Conservation (phyloP, 2,888 invertebrate genomes). For the Cantharis rustica region DNA sequence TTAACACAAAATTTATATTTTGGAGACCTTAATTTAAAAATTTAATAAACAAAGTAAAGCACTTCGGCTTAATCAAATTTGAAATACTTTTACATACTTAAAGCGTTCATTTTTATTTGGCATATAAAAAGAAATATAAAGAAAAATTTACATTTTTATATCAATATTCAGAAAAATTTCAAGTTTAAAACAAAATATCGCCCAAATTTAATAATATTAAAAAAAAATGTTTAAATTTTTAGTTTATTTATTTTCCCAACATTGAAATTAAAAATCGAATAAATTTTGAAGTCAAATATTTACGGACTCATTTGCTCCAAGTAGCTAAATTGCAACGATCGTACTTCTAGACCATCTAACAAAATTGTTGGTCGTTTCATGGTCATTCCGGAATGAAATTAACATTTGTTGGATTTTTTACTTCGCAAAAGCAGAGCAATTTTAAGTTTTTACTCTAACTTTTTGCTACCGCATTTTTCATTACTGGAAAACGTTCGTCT, state of each 20-base stretch:
- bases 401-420: not conserved
- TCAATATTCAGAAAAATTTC: not conserved
- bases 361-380: not conserved
- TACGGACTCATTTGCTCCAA: not conserved
- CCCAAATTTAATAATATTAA: not conserved
- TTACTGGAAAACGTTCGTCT: not conserved
- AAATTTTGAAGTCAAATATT: not conserved
- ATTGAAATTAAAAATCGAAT: not conserved
- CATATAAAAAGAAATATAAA: not conserved
- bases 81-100: not conserved
- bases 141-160: not conserved
- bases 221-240: not conserved
- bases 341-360: not conserved
- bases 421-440: not conserved
- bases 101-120: not conserved
- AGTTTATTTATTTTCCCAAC: not conserved
- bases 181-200: not conserved
- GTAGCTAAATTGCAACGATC: too few relatives aligned
- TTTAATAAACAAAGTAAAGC: not conserved
- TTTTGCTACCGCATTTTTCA: not conserved
- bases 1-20: not conserved
- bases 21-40: not conserved
- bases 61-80: not conserved
- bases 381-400: not conserved
- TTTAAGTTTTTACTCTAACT: not conserved